These are phyloP conservation scores for Meda fulgida DNA, from an alignment of 2,797 vertebrate species.

Conservation along the genomic window DNA sequence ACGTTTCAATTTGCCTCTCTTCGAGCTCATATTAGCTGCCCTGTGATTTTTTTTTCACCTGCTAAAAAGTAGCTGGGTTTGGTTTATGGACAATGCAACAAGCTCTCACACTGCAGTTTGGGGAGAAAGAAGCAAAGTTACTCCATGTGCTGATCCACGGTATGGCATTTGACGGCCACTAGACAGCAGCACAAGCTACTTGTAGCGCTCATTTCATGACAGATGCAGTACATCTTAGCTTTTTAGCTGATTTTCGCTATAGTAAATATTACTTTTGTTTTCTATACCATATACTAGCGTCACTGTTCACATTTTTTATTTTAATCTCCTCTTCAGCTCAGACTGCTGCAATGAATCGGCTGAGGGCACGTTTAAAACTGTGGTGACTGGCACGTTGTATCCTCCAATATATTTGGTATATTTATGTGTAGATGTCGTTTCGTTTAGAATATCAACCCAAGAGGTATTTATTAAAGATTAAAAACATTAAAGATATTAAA, in stretches of 20 bases:
- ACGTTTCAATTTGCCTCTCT: slow-evolving; percentile 2
- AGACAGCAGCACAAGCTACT: neutral
- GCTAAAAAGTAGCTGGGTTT: neutral
- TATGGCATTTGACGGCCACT: neutral
- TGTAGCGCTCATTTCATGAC: neutral
- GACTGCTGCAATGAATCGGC: neutral
- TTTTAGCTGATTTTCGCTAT: neutral
- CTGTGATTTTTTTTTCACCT: neutral
- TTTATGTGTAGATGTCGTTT: neutral
- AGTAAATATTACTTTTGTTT: neutral
- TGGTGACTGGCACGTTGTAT: neutral
- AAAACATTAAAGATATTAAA: neutral
- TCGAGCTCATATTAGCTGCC: slow-evolving; percentile 31
- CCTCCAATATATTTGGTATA: neutral
- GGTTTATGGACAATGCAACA: neutral
- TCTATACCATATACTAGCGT: neutral
- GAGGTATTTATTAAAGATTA: neutral
- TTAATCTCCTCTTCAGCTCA: neutral
- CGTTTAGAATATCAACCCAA: neutral
- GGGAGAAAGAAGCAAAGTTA: neutral
- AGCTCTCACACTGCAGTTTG: neutral
- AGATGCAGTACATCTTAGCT: neutral
- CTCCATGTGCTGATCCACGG: neutral
- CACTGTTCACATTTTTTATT: neutral
- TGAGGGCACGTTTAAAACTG: neutral